These are phyloP conservation scores for Brachionus plicatilis DNA, from an alignment of 1,140 invertebrate genomes.

Conservation along the genomic window DNA sequence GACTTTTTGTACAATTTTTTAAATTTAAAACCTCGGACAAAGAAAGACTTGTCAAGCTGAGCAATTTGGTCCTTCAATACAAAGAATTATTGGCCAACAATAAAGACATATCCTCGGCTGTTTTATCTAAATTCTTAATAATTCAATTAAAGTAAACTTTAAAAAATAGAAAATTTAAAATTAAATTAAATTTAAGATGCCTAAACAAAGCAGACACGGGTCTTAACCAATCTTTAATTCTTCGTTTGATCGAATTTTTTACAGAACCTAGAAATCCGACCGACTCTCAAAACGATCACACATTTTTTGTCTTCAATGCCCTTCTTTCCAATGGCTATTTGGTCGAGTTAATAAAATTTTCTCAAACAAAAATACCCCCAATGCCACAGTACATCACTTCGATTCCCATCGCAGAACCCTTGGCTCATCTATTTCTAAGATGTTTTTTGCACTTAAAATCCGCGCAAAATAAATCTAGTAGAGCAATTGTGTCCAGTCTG, in stretches of 20 bases:
- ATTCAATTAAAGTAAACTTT: background rate
- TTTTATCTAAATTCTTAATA: background rate
- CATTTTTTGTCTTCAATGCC: background rate
- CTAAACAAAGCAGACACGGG: background rate
- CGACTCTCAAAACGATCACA: background rate
- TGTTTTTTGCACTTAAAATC: slow-evolving; percentile 19
- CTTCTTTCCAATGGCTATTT: background rate
- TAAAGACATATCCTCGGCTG: background rate
- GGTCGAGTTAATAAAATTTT: background rate
- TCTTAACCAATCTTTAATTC: background rate
- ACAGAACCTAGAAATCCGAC: background rate
- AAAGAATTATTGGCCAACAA: background rate
- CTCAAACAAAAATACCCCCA: background rate
- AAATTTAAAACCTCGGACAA: background rate
- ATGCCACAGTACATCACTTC: background rate
- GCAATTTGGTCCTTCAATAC: background rate
- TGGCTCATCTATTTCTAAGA: background rate
- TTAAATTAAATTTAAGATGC: background rate
- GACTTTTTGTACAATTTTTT: slow-evolving; percentile 8
- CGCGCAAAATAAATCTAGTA: background rate
- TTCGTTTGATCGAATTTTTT: slow-evolving; percentile 18
- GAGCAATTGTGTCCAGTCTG: background rate
- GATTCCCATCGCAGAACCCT: background rate
- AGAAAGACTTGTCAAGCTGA: background rate
- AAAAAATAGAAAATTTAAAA: background rate